phyloP scores from a whole-genome alignment of 1,140 invertebrate genomes.

The Listronotus bonariensis region DNA sequence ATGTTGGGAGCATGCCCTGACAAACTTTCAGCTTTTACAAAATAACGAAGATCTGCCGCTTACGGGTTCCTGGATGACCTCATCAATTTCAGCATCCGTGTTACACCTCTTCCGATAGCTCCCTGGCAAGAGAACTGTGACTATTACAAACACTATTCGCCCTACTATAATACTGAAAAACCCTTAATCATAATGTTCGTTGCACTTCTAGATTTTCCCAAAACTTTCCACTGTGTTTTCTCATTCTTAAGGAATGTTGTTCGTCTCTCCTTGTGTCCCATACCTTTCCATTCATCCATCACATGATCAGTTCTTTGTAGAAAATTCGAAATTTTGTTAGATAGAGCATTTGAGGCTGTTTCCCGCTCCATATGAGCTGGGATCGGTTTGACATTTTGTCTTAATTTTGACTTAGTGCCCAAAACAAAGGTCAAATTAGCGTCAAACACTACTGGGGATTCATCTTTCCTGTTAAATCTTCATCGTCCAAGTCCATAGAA shows the following conservation, averaged over 20 bases:
- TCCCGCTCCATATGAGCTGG: slow-evolving; percentile 74
- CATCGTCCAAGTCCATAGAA: slow-evolving; percentile 56
- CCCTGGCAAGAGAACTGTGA: slow-evolving; percentile 60
- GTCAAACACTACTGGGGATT: slow-evolving; percentile 77
- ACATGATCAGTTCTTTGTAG: slow-evolving; percentile 81
- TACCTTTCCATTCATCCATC: slow-evolving; percentile 78
- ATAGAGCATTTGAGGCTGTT: slow-evolving; percentile 75
- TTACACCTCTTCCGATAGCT: slow-evolving; percentile 59
- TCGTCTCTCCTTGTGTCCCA: slow-evolving; percentile 65
- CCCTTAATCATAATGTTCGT: slow-evolving; percentile 81
- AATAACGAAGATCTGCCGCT: no score
- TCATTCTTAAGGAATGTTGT: slow-evolving; percentile 50
- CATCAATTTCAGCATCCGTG: slow-evolving; percentile 66
- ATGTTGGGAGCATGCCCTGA: no score
- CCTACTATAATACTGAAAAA: slow-evolving; percentile 71
- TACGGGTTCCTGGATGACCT: no score
- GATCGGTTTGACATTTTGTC: slow-evolving; percentile 69
- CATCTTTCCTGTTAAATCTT: slow-evolving; percentile 66
- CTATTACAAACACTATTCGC: slow-evolving; percentile 53
- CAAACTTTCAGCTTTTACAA: no score
- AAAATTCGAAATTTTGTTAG: slow-evolving; percentile 77
- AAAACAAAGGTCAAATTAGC: slow-evolving; percentile 79
- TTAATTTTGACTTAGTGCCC: slow-evolving; percentile 70
- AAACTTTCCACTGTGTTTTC: slow-evolving; percentile 53
- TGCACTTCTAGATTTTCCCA: slow-evolving; percentile 71